These are phyloP conservation scores for Trichopria drosophilae DNA, from an alignment of 2,888 invertebrate species.

Conservation along the genomic window DNA sequence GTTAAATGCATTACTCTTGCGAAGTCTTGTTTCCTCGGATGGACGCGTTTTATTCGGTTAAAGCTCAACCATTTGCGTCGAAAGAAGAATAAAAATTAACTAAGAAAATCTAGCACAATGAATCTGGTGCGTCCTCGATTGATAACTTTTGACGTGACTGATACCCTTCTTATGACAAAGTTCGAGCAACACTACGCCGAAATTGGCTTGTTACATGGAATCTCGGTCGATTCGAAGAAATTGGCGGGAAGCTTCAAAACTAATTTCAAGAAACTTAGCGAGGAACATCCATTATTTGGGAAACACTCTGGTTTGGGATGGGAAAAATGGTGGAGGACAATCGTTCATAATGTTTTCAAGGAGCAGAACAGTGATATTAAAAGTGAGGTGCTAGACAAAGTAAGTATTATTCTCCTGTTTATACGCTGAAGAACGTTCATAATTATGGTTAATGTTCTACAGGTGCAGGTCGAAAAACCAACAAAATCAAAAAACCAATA, in stretches of 20 bases:
- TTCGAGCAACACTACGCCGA: slow-evolving; percentile 67
- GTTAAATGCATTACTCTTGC: no score
- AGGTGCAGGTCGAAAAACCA: no score
- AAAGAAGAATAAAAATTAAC: no score
- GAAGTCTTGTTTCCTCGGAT: no score
- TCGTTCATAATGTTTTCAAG: slow-evolving; percentile 69
- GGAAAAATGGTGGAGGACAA: slow-evolving; percentile 80
- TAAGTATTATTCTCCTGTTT: no score
- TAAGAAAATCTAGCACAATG: no score
- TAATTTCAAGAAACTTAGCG: slow-evolving; percentile 68
- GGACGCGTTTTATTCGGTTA: no score
- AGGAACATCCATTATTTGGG: slow-evolving; percentile 81
- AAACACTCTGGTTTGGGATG: slow-evolving; percentile 68
- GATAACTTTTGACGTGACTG: slow-evolving; percentile 87
- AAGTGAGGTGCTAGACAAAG: slow-evolving; percentile 47
- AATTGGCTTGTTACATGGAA: slow-evolving; percentile 72
- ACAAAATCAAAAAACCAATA: no score
- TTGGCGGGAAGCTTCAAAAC: slow-evolving; percentile 67
- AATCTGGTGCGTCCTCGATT: slow-evolving; percentile 63
- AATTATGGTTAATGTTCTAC: no score
- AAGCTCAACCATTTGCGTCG: no score
- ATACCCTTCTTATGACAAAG: slow-evolving; percentile 69
- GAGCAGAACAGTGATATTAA: slow-evolving; percentile 58
- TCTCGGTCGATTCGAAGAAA: slow-evolving; percentile 62
- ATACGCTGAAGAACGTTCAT: no score